These are phyloP conservation scores for Polyodon spathula DNA, from an alignment of 2,113 vertebrate genomes.

Conservation along the genomic window DNA sequence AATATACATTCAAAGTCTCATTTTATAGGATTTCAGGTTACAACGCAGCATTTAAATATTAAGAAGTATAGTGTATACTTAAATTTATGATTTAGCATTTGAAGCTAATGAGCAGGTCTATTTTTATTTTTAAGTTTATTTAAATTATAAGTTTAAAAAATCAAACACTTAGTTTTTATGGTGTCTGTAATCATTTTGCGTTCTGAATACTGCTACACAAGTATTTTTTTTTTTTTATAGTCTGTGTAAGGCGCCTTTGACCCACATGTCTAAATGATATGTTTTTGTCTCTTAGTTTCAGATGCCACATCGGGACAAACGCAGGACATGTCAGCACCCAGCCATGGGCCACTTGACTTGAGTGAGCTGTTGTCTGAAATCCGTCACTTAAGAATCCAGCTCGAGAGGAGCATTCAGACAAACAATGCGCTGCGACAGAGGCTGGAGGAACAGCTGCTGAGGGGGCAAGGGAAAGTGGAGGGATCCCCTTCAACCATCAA, in stretches of 20 bases:
- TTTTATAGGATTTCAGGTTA: too few species aligned
- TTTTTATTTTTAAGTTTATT: too few species aligned
- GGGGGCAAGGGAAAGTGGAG: conserved; percentile 24
- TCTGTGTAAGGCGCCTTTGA: too few species aligned
- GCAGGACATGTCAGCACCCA: conserved; percentile 36
- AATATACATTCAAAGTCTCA: too few species aligned
- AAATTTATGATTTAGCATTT: too few species aligned
- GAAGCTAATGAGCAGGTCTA: too few species aligned
- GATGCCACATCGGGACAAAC: conserved; percentile 32
- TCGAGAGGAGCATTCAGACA: conserved; percentile 77
- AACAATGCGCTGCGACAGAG: conserved; percentile 65
- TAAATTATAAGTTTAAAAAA: too few species aligned
- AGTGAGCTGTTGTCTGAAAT: conserved; percentile 71
- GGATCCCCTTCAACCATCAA: conserved; percentile 49
- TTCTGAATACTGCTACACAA: too few species aligned
- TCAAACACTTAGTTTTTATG: too few species aligned
- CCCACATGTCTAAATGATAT: neutral
- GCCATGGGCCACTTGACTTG: conserved; percentile 48
- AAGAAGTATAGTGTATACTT: too few species aligned
- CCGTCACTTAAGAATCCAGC: conserved; percentile 66
- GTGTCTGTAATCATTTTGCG: neutral
- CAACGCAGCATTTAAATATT: too few species aligned
- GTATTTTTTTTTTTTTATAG: too few species aligned
- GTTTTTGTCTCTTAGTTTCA: conserved; percentile 19
- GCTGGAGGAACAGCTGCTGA: conserved; percentile 68